Percentiles rank a stretch among this genome's conserved stretches.
These are phyloP conservation scores for Pseudorhombus dupliciocellatus DNA, from an alignment of 2,113 vertebrate species.

Conservation along the genomic window DNA sequence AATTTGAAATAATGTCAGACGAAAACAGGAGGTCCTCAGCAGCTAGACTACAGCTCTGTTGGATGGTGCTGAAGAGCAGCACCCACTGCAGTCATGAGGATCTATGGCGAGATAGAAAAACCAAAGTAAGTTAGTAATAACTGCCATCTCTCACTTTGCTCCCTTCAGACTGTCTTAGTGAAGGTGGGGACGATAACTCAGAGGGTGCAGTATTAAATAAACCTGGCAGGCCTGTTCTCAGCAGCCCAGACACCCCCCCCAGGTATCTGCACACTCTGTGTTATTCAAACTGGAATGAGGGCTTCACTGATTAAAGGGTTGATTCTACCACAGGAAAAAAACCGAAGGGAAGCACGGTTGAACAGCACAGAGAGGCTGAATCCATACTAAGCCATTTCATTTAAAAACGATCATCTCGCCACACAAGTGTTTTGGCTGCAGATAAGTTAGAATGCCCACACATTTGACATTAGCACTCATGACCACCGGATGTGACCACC, in stretches of 20 bases:
- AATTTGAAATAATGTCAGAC: not conserved
- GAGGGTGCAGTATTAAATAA: not conserved
- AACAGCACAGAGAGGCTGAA: slow-evolving; percentile 27
- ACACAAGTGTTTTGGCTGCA: too few relatives aligned
- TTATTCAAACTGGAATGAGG: not conserved
- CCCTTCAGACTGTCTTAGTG: not conserved
- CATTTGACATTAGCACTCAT: too few relatives aligned
- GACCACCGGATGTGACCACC: too few relatives aligned
- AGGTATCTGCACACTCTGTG: not conserved
- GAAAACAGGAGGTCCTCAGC: too few relatives aligned
- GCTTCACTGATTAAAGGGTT: not conserved
- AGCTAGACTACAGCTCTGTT: not conserved
- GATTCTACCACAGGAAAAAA: not conserved
- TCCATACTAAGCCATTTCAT: too few relatives aligned
- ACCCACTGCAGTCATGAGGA: not conserved
- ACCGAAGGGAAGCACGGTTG: slow-evolving; percentile 48
- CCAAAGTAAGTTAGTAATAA: not conserved
- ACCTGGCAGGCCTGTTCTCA: not conserved
- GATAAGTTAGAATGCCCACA: too few relatives aligned
- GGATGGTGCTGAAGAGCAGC: slow-evolving; percentile 1
- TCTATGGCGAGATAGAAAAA: not conserved
- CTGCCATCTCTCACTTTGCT: too few relatives aligned
- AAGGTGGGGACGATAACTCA: not conserved
- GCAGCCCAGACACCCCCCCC: not conserved
- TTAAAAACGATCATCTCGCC: too few relatives aligned